Evolutionary conservation across 2,888 invertebrate genomes (phyloP).

Genomic region (Erannis defoliaria): DNA sequence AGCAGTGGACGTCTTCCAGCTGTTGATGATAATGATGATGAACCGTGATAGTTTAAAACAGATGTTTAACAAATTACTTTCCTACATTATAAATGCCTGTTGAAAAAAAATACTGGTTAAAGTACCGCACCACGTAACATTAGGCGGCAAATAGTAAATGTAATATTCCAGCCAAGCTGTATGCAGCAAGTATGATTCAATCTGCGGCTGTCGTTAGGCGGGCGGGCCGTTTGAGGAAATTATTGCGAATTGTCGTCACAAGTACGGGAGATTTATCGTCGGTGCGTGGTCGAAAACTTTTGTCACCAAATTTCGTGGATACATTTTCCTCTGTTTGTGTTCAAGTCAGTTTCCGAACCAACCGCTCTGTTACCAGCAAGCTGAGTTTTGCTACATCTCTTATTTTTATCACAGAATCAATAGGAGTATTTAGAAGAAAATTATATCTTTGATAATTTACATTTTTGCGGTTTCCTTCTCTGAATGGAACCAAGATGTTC

Average conservation of each 20-base stretch:
- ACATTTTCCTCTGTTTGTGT: constrained; percentile 9
- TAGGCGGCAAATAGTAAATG: too few relatives aligned
- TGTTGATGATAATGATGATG: too few relatives aligned
- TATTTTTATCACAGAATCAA: not conserved
- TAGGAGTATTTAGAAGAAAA: not conserved
- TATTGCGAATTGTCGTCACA: constrained; percentile 21
- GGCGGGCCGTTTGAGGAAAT: constrained; percentile 13
- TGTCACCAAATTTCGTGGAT: constrained; percentile 17
- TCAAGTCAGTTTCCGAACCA: not conserved
- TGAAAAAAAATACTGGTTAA: too few relatives aligned
- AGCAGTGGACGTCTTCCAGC: too few relatives aligned
- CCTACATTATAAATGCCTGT: too few relatives aligned
- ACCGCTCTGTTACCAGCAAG: not conserved
- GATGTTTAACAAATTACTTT: too few relatives aligned
- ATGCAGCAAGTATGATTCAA: constrained; percentile 4
- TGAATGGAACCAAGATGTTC: too few relatives aligned
- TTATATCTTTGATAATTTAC: not conserved
- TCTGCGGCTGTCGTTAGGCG: constrained; percentile 8
- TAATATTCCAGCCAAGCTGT: too few relatives aligned
- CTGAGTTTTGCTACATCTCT: not conserved
- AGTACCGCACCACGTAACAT: too few relatives aligned
- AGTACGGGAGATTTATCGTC: constrained; percentile 27
- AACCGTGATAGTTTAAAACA: too few relatives aligned
- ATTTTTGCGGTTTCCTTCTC: too few relatives aligned
- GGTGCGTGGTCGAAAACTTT: constrained; percentile 18